Evolutionary conservation across 2,888 invertebrate genomes (phyloP), one percentile per base, ranked within the genome.

Genomic region (Busseola fusca): DNA sequence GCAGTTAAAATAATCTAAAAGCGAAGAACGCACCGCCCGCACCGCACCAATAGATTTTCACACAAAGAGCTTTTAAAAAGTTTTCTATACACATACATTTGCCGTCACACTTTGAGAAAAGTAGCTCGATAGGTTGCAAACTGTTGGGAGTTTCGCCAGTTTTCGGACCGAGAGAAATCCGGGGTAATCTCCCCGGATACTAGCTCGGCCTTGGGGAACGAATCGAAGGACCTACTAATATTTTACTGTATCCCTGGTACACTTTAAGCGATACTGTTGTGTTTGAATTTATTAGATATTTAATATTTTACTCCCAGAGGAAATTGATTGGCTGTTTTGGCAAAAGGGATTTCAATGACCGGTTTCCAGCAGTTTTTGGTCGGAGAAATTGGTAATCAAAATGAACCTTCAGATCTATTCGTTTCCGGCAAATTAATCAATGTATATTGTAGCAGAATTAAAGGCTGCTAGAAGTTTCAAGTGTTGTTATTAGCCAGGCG

Each of bases 111-210:
- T 82, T 73, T 66, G 69, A 75, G 78, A 34, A 83, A 86, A 87
- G 86, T 85, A 86, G 76, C 81, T 84, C 78, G 82, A 85, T 88
- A 84, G 84, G 84, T 87, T 82, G 83, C 83, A 76, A 89, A 87
- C 86, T 87, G 76, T 69, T 76, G n/a, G n/a, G n/a, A 86, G 87
- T 88, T 89, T 86, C 59, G 68, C 83, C 78, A 75, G 83, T 82
- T 84, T 85, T 83, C 70, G 80, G 78, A 76, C 84, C 80, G 82
- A 77, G 85, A 70, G 86, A 90, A 90, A 90, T 87, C 87, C 85
- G 79, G 84, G 80, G 83, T 86, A 87, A 89, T 88, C 87, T 84
- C 76, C 58, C 74, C 57, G 81, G 84, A 79, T 82, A 74, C 77
- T 82, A 83, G 37, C 83, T 86, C 84, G 76, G 82, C 87, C 86